These are phyloP conservation scores for Cheilosia variabilis DNA, from an alignment of 2,888 invertebrate genomes.

Conservation along the genomic window DNA sequence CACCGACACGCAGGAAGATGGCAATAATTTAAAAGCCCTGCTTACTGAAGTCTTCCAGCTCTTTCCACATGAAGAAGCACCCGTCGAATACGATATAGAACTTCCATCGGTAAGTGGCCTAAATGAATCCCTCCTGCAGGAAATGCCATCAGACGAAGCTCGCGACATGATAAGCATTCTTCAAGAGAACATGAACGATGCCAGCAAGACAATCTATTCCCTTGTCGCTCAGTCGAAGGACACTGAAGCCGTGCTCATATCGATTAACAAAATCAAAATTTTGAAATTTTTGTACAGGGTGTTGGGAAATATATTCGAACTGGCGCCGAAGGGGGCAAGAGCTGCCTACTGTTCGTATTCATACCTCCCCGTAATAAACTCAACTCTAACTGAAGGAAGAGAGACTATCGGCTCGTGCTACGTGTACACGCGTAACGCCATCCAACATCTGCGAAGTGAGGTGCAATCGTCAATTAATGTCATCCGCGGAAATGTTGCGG, in stretches of 20 bases:
- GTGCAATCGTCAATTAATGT: slow-evolving; percentile 30
- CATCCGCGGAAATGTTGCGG: slow-evolving; percentile 72
- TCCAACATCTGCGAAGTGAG: slow-evolving; percentile 18
- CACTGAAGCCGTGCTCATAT: slow-evolving; percentile 22
- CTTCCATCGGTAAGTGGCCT: slow-evolving; percentile 7
- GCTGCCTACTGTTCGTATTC: slow-evolving; percentile 61
- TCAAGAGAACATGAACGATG: slow-evolving; percentile 44
- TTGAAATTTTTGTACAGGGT: slow-evolving; percentile 40
- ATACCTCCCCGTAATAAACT: slow-evolving; percentile 35
- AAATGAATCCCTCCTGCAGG: not conserved
- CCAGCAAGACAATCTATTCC: not conserved
- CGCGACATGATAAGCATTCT: slow-evolving; percentile 49
- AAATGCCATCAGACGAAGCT: slow-evolving; percentile 9
- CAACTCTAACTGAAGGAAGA: slow-evolving; percentile 47
- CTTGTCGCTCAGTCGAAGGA: slow-evolving; percentile 16
- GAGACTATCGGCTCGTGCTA: slow-evolving; percentile 44
- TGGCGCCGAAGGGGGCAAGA: slow-evolving; percentile 25
- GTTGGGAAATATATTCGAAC: slow-evolving; percentile 24
- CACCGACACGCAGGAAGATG: not conserved
- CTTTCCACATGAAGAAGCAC: not conserved
- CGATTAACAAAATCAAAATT: slow-evolving; percentile 57
- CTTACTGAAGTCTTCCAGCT: not conserved
- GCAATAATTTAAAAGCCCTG: not conserved
- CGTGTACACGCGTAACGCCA: slow-evolving; percentile 10
- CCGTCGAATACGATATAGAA: slow-evolving; percentile 7